phyloP scores from a whole-genome alignment of 2,888 invertebrate species.

The Zelleria hepariella region DNA sequence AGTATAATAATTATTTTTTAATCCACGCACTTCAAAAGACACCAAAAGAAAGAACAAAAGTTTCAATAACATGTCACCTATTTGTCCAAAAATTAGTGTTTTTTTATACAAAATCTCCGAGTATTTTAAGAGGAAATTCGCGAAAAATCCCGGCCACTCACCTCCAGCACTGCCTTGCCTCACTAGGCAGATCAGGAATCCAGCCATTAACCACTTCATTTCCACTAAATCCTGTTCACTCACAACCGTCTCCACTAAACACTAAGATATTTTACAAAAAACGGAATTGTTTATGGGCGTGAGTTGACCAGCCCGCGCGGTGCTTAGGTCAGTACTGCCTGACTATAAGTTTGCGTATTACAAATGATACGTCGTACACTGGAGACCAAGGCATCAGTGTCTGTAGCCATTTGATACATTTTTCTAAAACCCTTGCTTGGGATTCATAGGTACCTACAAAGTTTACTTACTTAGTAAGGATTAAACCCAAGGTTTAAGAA shows the following conservation, averaged over 20 bases:
- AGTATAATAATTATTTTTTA: no score
- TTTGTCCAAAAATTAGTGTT: no score
- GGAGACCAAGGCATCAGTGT: neutral
- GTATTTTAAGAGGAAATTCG: neutral
- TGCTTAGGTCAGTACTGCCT: conserved; percentile 2
- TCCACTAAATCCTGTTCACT: conserved; percentile 25
- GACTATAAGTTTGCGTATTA: neutral
- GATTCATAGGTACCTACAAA: no score
- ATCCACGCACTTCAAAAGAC: no score
- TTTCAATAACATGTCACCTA: no score
- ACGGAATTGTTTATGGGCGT: neutral
- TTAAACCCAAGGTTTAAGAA: no score
- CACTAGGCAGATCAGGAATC: conserved; percentile 41
- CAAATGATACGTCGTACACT: neutral
- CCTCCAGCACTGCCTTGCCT: conserved; percentile 39
- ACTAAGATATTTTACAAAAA: conserved; percentile 4
- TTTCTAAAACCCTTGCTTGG: no score
- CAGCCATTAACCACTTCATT: conserved; percentile 52
- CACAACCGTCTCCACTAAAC: neutral
- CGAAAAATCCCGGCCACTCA: conserved; percentile 23
- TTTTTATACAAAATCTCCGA: neutral
- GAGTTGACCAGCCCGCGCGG: neutral
- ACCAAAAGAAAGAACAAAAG: no score
- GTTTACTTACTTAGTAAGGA: no score
- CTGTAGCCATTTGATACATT: no score